Base-by-base conservation (phyloP, 2,888 invertebrate genomes). In the Pristionchus entomophagus region DNA sequence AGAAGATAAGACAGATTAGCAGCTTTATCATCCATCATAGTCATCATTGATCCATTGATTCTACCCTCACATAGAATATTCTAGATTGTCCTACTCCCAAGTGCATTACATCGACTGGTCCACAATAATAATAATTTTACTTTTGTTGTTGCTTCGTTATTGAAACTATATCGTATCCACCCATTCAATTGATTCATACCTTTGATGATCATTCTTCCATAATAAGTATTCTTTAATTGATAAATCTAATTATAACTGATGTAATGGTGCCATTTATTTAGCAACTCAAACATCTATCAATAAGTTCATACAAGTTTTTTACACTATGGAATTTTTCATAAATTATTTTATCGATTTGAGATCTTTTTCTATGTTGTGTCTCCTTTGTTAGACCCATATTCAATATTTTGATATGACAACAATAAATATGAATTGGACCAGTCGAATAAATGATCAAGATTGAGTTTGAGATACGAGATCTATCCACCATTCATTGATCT, bases 401-500 rank as follows among this genome's bases (percentile, higher is more conserved):
- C 4, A 49, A 17, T 49, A 29, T 10, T 17, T 62, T 17, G 29
- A 32, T 12, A 51, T 38, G 49, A 26, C 8, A 26, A 12, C 32
- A 4, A 65, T 65, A 17, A 12, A n/a, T n/a, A 41, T 12, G n/a
- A 49, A 8, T 29, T 32, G 32, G 17, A 32, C 32, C 29, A 62
- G 62, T 62, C 10, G 29, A 29, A 1, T 22, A 29, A 12, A 12
- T 29, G 62, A 29, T 78, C 49, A 78, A 17, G n/a, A 51, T 49
- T 78, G 19, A 29, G 78, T 78, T 14, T 45, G 49, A 19, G 45
- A 45, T 26, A 78, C 78, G 32, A 78, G 38, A 49, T 65, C 83
- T 29, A 51, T 59, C 83, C 83, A 83, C 83, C 83, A 83, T 19
- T 83, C 83, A 45, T 83, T 83, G 62, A 83, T 83, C 12, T 83